Conservation (phyloP, 2,888 invertebrate species). For the Hyalella azteca region DNA sequence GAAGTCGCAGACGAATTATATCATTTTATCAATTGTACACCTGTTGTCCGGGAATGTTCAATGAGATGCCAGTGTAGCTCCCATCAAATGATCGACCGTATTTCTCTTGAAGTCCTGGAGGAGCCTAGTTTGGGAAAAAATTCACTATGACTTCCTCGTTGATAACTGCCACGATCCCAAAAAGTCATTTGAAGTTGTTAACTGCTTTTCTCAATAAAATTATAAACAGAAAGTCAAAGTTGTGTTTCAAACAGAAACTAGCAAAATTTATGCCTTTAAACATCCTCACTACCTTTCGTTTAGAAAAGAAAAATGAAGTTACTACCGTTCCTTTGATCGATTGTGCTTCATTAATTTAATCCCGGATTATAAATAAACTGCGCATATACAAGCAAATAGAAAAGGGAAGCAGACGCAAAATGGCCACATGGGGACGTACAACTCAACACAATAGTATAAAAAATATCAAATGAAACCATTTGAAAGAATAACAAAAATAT, state of each 20-base stretch:
- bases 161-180: too few species aligned
- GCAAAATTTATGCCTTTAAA: background rate
- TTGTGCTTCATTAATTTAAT: too few species aligned
- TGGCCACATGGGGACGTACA: background rate
- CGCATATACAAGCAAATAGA: too few species aligned
- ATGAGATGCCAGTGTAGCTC: background rate
- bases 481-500: background rate
- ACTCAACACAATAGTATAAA: background rate
- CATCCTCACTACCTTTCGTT: background rate
- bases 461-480: background rate
- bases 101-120: conserved; percentile 4
- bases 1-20: too few species aligned
- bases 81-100: conserved; percentile 5
- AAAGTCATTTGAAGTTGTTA: too few species aligned
- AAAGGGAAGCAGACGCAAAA: too few species aligned
- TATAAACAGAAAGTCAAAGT: conserved; percentile 3
- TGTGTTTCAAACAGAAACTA: background rate
- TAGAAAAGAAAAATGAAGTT: background rate
- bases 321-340: too few species aligned
- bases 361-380: too few species aligned
- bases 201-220: too few species aligned
- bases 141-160: background rate
- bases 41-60: background rate
- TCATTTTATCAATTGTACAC: too few species aligned
- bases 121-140: background rate